Conservation (phyloP, 2,113 vertebrate species). For the Hymenochirus boettgeri region DNA sequence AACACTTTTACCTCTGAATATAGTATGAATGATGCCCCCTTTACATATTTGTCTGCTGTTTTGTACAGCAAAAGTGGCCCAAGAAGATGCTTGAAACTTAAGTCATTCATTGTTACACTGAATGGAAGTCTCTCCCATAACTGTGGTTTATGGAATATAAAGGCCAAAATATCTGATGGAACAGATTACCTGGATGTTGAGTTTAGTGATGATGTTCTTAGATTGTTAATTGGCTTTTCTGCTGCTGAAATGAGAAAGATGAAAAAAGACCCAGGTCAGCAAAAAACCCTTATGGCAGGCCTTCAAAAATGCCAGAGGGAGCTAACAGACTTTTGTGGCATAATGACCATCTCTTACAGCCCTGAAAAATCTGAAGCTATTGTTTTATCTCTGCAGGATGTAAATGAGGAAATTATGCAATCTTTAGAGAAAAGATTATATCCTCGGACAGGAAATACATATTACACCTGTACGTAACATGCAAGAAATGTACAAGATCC, state of each 20-base stretch:
- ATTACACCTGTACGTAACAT: no score
- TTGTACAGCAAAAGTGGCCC: slow-evolving; percentile 52
- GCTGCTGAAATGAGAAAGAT: slow-evolving; percentile 72
- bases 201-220: slow-evolving; percentile 78
- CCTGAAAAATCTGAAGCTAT: slow-evolving; percentile 58
- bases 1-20: slow-evolving; percentile 35
- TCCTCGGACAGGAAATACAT: no score
- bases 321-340: slow-evolving; percentile 88
- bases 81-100: slow-evolving; percentile 65
- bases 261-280: slow-evolving; percentile 70
- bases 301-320: slow-evolving; percentile 79
- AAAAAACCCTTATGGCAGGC: slow-evolving; percentile 65
- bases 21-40: slow-evolving; percentile 52
- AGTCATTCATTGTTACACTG: slow-evolving; percentile 94
- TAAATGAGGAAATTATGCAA: slow-evolving; percentile 59
- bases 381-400: slow-evolving; percentile 66
- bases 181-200: slow-evolving; percentile 84
- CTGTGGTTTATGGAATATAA: slow-evolving; percentile 71
- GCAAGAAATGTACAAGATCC: no score
- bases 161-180: slow-evolving; percentile 86
- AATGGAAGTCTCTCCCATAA: slow-evolving; percentile 77
- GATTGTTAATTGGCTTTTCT: slow-evolving; percentile 82
- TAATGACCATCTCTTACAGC: slow-evolving; percentile 78
- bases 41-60: slow-evolving; percentile 72
- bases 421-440: slow-evolving; percentile 68